Percentiles rank a stretch among this genome's conserved stretches.
phyloP scores from a whole-genome alignment of 2,797 vertebrate genomes.

The Phyllotis vaccarum region DNA sequence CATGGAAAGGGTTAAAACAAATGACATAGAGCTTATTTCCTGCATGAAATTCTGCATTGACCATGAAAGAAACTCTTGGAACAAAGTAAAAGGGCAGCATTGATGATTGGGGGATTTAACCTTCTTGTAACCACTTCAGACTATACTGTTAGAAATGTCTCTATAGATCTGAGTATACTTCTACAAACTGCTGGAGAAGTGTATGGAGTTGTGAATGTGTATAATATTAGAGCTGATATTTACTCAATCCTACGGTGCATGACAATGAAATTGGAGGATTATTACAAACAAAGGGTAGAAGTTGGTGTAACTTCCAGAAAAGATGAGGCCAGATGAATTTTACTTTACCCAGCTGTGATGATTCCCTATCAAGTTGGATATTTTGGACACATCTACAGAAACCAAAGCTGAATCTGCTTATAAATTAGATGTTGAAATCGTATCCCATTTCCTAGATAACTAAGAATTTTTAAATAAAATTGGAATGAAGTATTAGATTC shows the following conservation, averaged over 20 bases:
- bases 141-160: conserved; percentile 97
- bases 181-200: conserved; percentile 95
- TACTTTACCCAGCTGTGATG: conserved; percentile 96
- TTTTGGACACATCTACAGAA: conserved; percentile 94
- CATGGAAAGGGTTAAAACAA: background rate
- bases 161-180: conserved; percentile 96
- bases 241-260: conserved; percentile 96
- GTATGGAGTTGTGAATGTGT: conserved; percentile 96
- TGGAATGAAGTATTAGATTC: background rate
- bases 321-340: conserved; percentile 98
- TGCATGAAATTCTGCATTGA: background rate
- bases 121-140: conserved; percentile 98
- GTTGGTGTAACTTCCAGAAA: conserved; percentile 97
- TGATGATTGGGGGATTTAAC: conserved; percentile 90
- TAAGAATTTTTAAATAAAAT: background rate
- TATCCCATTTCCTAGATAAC: conserved; percentile 95
- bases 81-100: background rate
- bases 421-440: conserved; percentile 92
- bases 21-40: background rate
- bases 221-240: conserved; percentile 96
- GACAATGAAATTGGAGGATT: conserved; percentile 94
- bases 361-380: conserved; percentile 97
- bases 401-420: conserved; percentile 96
- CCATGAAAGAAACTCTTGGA: background rate
- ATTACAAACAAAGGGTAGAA: conserved; percentile 94